A percentile compares a stretch with the other conserved stretches of the same genome.
These are phyloP conservation scores for Eupeodes corollae DNA, from an alignment of 1,140 invertebrate species.

Conservation along the genomic window DNA sequence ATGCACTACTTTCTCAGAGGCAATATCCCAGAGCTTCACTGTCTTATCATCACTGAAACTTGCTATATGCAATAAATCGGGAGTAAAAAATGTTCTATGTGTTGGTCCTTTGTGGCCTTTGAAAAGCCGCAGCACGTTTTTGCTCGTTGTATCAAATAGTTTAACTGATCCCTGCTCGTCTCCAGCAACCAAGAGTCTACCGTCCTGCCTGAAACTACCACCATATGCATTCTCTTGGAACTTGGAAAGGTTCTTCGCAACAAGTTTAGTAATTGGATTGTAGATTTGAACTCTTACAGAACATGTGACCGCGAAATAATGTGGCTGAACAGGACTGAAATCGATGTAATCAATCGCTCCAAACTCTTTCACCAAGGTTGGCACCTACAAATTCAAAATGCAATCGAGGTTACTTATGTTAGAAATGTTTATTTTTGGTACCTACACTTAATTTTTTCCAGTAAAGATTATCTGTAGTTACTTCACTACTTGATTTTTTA, in stretches of 20 bases:
- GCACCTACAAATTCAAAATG: conserved; percentile 50
- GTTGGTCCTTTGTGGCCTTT: conserved; percentile 49
- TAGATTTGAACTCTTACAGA: conserved; percentile 87
- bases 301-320: conserved; percentile 83
- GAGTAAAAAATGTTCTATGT: conserved; percentile 73
- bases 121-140: conserved; percentile 58
- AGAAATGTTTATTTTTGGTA: conserved; percentile 1
- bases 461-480: conserved; percentile 65
- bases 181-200: conserved; percentile 71
- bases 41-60: conserved; percentile 92
- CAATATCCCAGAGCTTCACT: conserved; percentile 81
- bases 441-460: conserved; percentile 76
- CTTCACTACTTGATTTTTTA: conserved; percentile 49
- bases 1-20: conserved; percentile 58
- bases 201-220: conserved; percentile 75
- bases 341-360: conserved; percentile 83
- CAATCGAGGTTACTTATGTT: conserved; percentile 13
- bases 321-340: conserved; percentile 74
- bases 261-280: conserved; percentile 74
- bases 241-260: conserved; percentile 71
- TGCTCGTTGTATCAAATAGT: conserved; percentile 77
- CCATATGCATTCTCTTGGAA: conserved; percentile 82
- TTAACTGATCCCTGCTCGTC: conserved; percentile 78
- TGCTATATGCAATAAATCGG: conserved; percentile 63
- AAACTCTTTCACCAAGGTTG: conserved; percentile 83